Conservation (phyloP, 2,888 invertebrate species). For the Cephus runcator region DNA sequence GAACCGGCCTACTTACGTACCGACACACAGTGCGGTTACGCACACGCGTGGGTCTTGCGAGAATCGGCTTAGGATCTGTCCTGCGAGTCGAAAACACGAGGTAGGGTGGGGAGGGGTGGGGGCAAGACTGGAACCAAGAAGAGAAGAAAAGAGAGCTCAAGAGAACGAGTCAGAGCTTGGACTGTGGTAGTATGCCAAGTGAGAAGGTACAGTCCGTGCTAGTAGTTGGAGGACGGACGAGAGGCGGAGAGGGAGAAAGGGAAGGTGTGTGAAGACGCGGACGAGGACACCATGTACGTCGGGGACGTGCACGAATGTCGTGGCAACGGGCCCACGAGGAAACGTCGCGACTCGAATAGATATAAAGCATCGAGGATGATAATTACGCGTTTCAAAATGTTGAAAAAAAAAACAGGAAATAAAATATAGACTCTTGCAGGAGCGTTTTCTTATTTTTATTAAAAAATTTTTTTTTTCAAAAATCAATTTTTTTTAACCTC, state of each 20-base stretch:
- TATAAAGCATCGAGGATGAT: background rate
- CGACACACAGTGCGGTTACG: constrained; percentile 23
- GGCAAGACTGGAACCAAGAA: constrained; percentile 4
- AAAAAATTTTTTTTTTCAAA: background rate
- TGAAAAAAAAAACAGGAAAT: background rate
- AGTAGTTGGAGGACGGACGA: background rate
- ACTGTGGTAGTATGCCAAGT: background rate
- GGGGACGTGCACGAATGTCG: constrained; percentile 38
- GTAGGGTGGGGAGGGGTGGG: background rate
- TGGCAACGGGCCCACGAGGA: constrained; percentile 36
- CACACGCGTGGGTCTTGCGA: constrained; percentile 14
- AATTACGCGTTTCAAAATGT: background rate
- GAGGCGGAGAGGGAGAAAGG: background rate
- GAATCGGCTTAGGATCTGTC: constrained; percentile 31
- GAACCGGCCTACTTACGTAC: constrained; percentile 55
- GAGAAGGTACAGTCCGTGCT: background rate
- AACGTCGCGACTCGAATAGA: constrained; percentile 40
- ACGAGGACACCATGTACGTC: constrained; percentile 22
- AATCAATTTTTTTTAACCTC: background rate
- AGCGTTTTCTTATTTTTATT: background rate
- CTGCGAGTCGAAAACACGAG: background rate
- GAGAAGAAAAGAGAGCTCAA: background rate
- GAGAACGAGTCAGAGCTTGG: background rate
- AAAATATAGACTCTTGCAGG: background rate
- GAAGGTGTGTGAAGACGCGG: constrained; percentile 6